phyloP scores from a whole-genome alignment of 1,140 invertebrate genomes.

The Contarinia nasturtii region DNA sequence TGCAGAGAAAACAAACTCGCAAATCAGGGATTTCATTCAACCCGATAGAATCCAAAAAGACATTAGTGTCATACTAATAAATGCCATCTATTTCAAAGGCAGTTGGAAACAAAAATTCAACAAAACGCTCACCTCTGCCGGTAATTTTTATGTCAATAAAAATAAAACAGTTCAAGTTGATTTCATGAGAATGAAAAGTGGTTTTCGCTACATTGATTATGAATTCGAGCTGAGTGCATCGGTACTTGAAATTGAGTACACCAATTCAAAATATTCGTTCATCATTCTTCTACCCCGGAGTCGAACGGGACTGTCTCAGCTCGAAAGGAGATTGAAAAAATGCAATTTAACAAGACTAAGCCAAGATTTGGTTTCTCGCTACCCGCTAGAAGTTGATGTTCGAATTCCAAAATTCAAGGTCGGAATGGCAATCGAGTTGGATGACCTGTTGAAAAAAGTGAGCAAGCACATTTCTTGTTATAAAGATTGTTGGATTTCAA shows the following conservation, averaged over 20 bases:
- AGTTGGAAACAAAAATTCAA: conserved; percentile 35
- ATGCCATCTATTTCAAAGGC: conserved; percentile 45
- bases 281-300: conserved; percentile 35
- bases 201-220: conserved; percentile 24
- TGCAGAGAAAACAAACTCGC: conserved; percentile 30
- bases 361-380: conserved; percentile 6
- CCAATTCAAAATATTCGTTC: conserved; percentile 29
- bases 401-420: conserved; percentile 36
- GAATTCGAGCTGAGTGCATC: conserved; percentile 16
- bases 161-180: conserved; percentile 22
- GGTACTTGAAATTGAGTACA: conserved; percentile 32
- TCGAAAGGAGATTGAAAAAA: conserved; percentile 23
- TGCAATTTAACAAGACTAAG: conserved; percentile 11
- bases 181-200: conserved; percentile 29
- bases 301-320: conserved; percentile 23
- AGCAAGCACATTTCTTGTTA: conserved; percentile 2
- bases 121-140: conserved; percentile 19
- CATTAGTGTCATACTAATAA: conserved; percentile 32
- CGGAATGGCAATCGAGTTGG: conserved; percentile 26
- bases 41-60: conserved; percentile 12
- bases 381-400: conserved; percentile 20
- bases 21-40: conserved; percentile 34
- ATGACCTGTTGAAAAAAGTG: conserved; percentile 24
- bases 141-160: conserved; percentile 26
- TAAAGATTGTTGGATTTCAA: background rate